Evolutionary conservation across 2,797 vertebrate species (phyloP).

Genomic region (Benthosema pterotum): DNA sequence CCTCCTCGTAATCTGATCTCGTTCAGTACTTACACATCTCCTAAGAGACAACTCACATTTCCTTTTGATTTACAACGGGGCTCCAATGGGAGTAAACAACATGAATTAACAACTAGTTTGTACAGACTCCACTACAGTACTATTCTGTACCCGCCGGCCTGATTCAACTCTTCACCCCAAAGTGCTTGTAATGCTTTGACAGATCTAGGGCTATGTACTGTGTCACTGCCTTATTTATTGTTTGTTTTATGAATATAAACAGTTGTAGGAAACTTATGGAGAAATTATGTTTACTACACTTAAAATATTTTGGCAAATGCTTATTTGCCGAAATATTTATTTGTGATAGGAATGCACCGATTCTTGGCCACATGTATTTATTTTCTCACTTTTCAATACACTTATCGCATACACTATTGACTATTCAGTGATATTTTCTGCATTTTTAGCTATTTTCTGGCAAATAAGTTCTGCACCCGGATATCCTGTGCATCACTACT

Average conservation of each 20-base stretch:
- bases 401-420: too few species aligned
- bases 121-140: slow-evolving; percentile 25
- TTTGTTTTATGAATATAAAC: slow-evolving; percentile 47
- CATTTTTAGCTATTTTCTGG: too few species aligned
- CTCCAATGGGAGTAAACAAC: slow-evolving; percentile 60
- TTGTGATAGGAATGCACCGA: too few species aligned
- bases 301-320: too few species aligned
- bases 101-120: slow-evolving; percentile 22
- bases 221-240: slow-evolving; percentile 16
- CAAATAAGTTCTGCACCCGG: too few species aligned
- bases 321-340: too few species aligned
- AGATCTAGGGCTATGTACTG: slow-evolving; percentile 38
- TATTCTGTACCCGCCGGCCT: slow-evolving; percentile 32
- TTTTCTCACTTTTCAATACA: too few species aligned
- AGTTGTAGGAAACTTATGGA: not conserved
- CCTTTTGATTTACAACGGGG: slow-evolving; percentile 61
- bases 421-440: too few species aligned
- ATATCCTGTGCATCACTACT: too few species aligned
- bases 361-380: too few species aligned
- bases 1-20: slow-evolving; percentile 61
- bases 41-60: slow-evolving; percentile 67
- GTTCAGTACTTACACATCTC: slow-evolving; percentile 52
- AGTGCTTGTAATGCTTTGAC: slow-evolving; percentile 49
- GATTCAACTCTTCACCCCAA: slow-evolving; percentile 45
- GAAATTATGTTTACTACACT: too few species aligned